phyloP scores from a whole-genome alignment of 1,140 invertebrate species.

The Drosophila varians region DNA sequence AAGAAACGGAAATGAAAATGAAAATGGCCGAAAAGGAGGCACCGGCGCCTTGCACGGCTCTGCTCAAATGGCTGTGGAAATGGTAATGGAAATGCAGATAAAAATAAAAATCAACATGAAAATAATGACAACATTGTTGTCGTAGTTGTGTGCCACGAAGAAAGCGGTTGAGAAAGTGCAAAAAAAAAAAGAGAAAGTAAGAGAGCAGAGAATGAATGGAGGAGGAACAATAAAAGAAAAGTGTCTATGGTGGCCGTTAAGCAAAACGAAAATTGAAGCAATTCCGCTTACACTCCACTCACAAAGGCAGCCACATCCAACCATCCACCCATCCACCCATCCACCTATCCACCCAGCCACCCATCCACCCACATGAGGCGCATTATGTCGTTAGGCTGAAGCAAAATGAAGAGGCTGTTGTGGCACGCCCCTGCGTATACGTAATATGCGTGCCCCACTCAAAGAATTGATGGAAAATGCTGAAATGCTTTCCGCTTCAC shows the following conservation, averaged over 20 bases:
- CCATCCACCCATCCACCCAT: conserved; percentile 1
- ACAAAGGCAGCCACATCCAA: conserved; percentile 6
- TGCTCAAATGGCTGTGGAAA: conserved; percentile 63
- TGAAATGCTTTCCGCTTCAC: conserved; percentile 81
- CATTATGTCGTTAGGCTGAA: conserved; percentile 76
- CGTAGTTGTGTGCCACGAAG: conserved; percentile 20
- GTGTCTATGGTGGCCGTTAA: conserved; percentile 78
- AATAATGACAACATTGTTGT: conserved; percentile 74
- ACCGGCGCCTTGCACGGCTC: conserved; percentile 1
- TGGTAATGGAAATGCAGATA: conserved; percentile 79
- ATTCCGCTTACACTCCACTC: conserved; percentile 56
- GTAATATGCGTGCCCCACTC: conserved; percentile 65
- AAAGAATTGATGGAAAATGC: conserved; percentile 80
- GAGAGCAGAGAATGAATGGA: conserved; percentile 30
- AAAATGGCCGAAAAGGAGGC: conserved; percentile 3
- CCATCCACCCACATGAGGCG: conserved; percentile 18
- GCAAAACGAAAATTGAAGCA: conserved; percentile 81
- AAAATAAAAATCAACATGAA: conserved; percentile 82
- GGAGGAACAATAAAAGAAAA: conserved; percentile 79
- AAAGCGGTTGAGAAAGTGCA: background rate
- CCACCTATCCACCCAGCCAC: no score
- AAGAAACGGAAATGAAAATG: conserved; percentile 15
- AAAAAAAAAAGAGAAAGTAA: background rate
- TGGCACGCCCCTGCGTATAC: conserved; percentile 75
- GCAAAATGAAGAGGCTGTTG: conserved; percentile 79